Evolutionary conservation across 2,113 vertebrate species (phyloP), one percentile per base, ranked within the genome.

Genomic region (Lepisosteus oculatus): DNA sequence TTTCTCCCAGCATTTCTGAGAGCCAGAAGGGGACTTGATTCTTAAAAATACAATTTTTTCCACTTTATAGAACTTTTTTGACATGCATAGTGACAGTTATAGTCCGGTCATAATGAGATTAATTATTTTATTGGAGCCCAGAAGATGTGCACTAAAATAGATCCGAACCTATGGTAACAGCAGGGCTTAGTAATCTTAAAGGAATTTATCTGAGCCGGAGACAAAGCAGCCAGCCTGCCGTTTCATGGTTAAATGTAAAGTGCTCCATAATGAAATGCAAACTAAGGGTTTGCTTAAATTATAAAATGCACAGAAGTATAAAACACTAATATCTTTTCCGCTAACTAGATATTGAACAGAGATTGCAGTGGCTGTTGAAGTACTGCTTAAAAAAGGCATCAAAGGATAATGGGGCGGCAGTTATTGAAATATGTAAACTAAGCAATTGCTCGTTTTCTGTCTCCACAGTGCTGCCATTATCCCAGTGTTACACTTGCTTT

Each of bases 391-490:
- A 51, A 5, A 61, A 8, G 63, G 14, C n/a, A 43, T 70, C 55
- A 68, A 62, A 62, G 72, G 15, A 44, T 43, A 42, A 41, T 13
- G 29, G 45, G 29, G 47, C 47, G 61, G 3, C 29, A 42, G 42
- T 65, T 15, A 43, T 65, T 15, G 45, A 41, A 74, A 68, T 68
- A 64, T 63, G 47, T 9, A 74, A 62, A 68, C 47, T 42, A 68
- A 62, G 41, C n/a, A 17, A 67, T 72, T 43, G 55, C 42, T 72
- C 12, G 54, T 12, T 57, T 17, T 55, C 67, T 6, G 17, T 57
- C 55, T 41, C 59, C 55, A 11, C 9, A 3, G 11, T 12, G 8
- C 56, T 17, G 43, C n/a, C 13, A 67, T 61, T 29, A 17, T 63
- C 59, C 61, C 3, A 41, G 55, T 17, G 8, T 63, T 62, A 13